Evolutionary conservation across 2,888 invertebrate species (phyloP), one percentile per base, ranked within the genome.

Genomic region (Hemicrepidius hirtus): DNA sequence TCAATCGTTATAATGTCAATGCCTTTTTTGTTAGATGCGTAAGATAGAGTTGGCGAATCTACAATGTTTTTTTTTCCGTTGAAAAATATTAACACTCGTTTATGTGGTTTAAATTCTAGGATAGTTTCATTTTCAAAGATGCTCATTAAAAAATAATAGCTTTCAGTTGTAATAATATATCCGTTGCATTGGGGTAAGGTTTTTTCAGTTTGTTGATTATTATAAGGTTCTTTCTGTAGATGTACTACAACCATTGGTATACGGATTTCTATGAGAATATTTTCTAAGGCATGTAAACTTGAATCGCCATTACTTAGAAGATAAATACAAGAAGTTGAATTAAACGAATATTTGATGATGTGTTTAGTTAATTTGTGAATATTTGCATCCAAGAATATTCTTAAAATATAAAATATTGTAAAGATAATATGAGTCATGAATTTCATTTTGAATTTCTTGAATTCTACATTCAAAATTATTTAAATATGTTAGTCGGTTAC

Each of bases 291-390:
- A 28, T 28, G 4, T 7, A 16, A 13, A 44, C 3, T 16, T 13
- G 20, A 3, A 18, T 62, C 32, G 7, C 16, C 28, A 28, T 62
- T 24, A 6, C 18, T 59, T 41, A 62, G 6, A n/a, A 44, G 24
- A 44, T 62, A 62, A n/a, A 62, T n/a, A 10, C 62, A 62, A 62
- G 12, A 4, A 0, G 62, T 20, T 12, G 13, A 21, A 12, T 62
- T 32, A 16, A 62, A 62, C 13, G 62, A 24, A 62, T 62, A 24
- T 44, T 44, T 44, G 18, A 62, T 44, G 12, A 62, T 24, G 3
- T 24, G 13, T 3, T 44, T 13, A 13, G 44, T 44, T 6, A 44
- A 0, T 12, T 44, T 18, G 9, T 16, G 4, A 12, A 40, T 6
- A 13, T 1, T 44, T 4, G 18, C 13, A 4, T 44, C 13, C 1